Evolutionary conservation across 2,888 invertebrate genomes (phyloP).

Genomic region (Junonia oenone): DNA sequence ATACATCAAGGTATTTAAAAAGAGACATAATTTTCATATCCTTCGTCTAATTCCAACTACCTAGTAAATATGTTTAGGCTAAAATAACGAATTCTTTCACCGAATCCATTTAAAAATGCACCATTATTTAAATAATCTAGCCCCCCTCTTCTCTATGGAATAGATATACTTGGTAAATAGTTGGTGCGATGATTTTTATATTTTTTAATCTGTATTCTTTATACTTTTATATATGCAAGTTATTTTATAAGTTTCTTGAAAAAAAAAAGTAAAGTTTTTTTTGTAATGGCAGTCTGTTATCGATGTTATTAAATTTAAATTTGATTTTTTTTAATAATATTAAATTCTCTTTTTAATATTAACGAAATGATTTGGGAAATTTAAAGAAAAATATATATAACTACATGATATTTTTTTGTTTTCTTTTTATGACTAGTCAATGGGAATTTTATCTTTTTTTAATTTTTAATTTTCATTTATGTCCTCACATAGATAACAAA

Average conservation of each 20-base stretch:
- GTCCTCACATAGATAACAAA: not conserved
- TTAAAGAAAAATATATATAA: not conserved
- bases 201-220: not conserved
- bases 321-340: not conserved
- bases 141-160: slow-evolving; percentile 7
- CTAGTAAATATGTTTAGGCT: slow-evolving; percentile 35
- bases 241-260: not conserved
- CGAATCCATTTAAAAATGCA: slow-evolving; percentile 19
- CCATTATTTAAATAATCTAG: slow-evolving; percentile 14
- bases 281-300: slow-evolving; percentile 18
- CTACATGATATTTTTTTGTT: not conserved
- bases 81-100: slow-evolving; percentile 29
- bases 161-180: slow-evolving; percentile 12
- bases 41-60: slow-evolving; percentile 25
- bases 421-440: not conserved
- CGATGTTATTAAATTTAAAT: slow-evolving; percentile 15
- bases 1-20: slow-evolving; percentile 36
- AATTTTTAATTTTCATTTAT: not conserved
- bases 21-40: slow-evolving; percentile 24
- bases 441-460: not conserved
- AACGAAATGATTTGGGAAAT: not conserved
- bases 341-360: not conserved
- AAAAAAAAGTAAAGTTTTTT: not conserved
- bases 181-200: slow-evolving; percentile 20
- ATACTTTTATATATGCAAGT: not conserved